Evolutionary conservation across 2,113 vertebrate species (phyloP).

Genomic region (Ardeotis arabs): DNA sequence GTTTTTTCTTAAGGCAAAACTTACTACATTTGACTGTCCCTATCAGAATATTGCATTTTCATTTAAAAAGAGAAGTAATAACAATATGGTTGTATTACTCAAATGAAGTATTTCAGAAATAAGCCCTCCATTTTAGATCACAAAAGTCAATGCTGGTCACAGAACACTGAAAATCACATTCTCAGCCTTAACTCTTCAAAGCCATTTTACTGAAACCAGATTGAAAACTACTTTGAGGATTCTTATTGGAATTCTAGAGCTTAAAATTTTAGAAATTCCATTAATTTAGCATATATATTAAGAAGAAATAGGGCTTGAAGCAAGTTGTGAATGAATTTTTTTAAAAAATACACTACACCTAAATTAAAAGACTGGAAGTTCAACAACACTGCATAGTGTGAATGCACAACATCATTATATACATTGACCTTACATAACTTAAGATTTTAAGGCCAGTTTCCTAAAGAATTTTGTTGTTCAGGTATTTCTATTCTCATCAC

Average conservation of each 20-base stretch:
- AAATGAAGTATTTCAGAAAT: not conserved
- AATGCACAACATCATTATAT: not conserved
- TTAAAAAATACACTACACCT: not conserved
- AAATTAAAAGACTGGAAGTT: not conserved
- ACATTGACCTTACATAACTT: not conserved
- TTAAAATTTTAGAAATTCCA: not conserved
- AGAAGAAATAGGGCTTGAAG: not conserved
- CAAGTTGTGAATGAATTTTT: not conserved
- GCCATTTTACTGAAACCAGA: not conserved
- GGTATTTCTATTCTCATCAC: not conserved
- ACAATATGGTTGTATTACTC: not conserved
- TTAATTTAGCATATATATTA: not conserved
- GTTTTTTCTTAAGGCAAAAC: not conserved
- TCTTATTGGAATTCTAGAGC: not conserved
- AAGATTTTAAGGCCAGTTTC: not conserved
- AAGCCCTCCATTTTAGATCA: not conserved
- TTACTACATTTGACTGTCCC: not conserved
- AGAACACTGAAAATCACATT: not conserved
- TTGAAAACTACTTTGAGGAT: not conserved
- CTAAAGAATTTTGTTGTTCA: not conserved
- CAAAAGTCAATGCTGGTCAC: not conserved
- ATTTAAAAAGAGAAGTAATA: not conserved
- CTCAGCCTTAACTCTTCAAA: not conserved
- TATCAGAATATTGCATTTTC: not conserved
- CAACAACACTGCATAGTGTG: not conserved